phyloP scores from a whole-genome alignment of 1,140 invertebrate species.

The Chlorops oryzae region DNA sequence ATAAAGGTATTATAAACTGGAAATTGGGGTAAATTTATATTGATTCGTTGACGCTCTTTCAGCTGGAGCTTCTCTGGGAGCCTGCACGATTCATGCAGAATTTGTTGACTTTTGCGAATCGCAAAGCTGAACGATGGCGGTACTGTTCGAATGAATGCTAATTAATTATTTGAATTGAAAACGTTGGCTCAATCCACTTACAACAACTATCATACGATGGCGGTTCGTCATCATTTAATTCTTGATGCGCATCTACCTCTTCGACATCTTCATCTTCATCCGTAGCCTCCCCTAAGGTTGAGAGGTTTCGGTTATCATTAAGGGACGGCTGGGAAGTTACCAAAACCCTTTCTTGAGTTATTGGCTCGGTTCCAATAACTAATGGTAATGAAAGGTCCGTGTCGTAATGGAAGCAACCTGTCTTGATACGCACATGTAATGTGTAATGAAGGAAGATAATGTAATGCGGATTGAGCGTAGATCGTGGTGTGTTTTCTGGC shows the following conservation, averaged over 20 bases:
- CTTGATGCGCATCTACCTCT: background rate
- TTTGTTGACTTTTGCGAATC: conserved; percentile 37
- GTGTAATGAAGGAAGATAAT: conserved; percentile 43
- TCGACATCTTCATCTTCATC: conserved; percentile 3
- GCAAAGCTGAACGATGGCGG: conserved; percentile 44
- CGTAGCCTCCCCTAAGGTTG: background rate
- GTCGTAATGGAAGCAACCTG: conserved; percentile 40
- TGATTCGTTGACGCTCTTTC: conserved; percentile 12
- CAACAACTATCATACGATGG: conserved; percentile 42
- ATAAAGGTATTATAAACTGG: conserved; percentile 34
- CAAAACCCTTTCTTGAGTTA: conserved; percentile 21
- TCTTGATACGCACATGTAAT: conserved; percentile 37
- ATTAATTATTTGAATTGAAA: conserved; percentile 2
- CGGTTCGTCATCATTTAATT: conserved; percentile 35
- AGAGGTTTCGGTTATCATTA: background rate
- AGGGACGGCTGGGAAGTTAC: conserved; percentile 1
- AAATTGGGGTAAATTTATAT: conserved; percentile 37
- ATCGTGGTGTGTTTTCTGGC: conserved; percentile 37
- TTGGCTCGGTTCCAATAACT: conserved; percentile 31
- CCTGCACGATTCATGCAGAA: conserved; percentile 14
- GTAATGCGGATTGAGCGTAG: conserved; percentile 40
- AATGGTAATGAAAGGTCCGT: conserved; percentile 40
- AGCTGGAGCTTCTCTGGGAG: conserved; percentile 13
- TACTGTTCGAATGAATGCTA: conserved; percentile 18
- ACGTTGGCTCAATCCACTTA: conserved; percentile 15